Evolutionary conservation across 2,113 vertebrate species (phyloP).

Genomic region (Gavialis gangeticus): DNA sequence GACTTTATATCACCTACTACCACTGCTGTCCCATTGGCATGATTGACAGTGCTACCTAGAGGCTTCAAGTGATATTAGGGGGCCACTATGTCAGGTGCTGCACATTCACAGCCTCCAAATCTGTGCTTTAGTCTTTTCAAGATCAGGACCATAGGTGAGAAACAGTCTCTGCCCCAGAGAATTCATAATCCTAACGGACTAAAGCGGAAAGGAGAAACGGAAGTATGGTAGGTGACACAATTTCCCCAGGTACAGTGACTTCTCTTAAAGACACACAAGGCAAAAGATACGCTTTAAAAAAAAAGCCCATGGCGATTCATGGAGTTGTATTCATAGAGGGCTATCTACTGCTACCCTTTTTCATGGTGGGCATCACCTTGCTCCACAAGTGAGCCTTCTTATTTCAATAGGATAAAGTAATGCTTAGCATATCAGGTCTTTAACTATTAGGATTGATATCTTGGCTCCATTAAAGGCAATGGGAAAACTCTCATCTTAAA

Average conservation of each 20-base stretch:
- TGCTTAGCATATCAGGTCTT: neutral
- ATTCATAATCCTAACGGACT: neutral
- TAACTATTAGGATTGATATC: neutral
- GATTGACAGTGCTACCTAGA: too few relatives aligned
- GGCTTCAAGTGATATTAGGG: neutral
- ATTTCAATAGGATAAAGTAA: fast-evolving
- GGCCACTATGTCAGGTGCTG: neutral
- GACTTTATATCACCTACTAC: neutral
- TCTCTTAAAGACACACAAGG: neutral
- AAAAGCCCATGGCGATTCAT: too few relatives aligned
- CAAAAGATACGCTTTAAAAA: neutral
- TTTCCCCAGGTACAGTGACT: neutral
- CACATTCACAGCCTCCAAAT: neutral
- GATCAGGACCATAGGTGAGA: neutral
- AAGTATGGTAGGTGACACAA: neutral
- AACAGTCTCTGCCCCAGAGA: neutral
- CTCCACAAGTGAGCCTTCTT: fast-evolving
- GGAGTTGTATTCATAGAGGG: fast-evolving
- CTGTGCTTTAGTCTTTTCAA: neutral
- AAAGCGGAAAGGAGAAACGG: constrained; percentile 42
- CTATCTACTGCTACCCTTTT: fast-evolving
- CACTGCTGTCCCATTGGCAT: neutral
- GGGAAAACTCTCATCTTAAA: neutral
- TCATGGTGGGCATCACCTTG: neutral
- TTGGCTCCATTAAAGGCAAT: neutral